Evolutionary conservation across 2,797 vertebrate genomes (phyloP).

Genomic region (Liparis tanakae): DNA sequence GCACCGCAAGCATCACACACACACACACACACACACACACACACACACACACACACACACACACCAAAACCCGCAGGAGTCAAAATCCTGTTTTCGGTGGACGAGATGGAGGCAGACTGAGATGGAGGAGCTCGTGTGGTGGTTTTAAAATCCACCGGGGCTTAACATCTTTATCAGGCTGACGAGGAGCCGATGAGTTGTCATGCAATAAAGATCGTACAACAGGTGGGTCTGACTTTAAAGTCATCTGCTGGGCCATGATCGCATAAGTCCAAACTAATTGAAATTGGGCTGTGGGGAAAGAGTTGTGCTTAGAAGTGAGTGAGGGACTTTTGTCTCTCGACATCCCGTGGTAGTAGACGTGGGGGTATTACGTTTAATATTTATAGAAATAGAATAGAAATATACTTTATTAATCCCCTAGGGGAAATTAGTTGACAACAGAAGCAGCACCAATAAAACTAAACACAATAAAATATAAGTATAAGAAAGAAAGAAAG

Average conservation of each 20-base stretch:
- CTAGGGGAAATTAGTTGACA: too few relatives aligned
- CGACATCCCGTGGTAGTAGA: neutral
- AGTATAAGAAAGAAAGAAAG: too few relatives aligned
- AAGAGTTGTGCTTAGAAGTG: neutral
- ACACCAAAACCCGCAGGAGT: conserved; percentile 22
- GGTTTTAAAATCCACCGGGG: conserved; percentile 38
- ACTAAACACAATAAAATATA: too few relatives aligned
- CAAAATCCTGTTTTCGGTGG: conserved; percentile 49
- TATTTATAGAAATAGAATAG: too few relatives aligned
- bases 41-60: conserved; percentile 27
- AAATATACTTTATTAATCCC: too few relatives aligned
- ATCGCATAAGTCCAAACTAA: conserved; percentile 24
- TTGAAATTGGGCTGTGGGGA: conserved; percentile 11
- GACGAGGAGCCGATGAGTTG: conserved; percentile 29
- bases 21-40: conserved; percentile 8
- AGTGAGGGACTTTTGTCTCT: neutral
- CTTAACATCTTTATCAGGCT: conserved; percentile 37
- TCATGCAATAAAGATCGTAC: conserved; percentile 26
- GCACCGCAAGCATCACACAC: conserved; percentile 24
- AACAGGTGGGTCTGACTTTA: conserved; percentile 24
- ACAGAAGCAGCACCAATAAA: too few relatives aligned
- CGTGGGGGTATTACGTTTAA: neutral
- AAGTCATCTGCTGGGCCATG: conserved; percentile 22
- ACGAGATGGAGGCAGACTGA: conserved; percentile 14
- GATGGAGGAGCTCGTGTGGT: conserved; percentile 6